Conservation (phyloP, 1,140 invertebrate genomes). For the Yoshiicerus persimilis region DNA sequence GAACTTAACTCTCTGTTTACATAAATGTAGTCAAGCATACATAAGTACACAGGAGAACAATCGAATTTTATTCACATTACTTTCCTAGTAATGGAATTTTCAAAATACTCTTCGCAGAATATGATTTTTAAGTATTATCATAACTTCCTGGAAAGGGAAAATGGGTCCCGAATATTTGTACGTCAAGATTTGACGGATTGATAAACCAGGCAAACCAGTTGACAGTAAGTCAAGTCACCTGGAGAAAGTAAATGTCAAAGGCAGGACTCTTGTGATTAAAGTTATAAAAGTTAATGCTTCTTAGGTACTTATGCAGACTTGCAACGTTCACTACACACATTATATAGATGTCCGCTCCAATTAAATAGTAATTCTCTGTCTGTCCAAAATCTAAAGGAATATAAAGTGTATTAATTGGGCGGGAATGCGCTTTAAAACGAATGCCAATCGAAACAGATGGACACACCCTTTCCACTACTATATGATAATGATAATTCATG, state of each 20-base stretch:
- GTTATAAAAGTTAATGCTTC: neutral
- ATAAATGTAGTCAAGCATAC: too few species aligned
- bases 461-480: neutral
- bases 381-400: neutral
- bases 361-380: neutral
- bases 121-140: neutral
- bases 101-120: neutral
- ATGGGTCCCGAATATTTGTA: neutral
- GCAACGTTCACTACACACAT: neutral
- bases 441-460: neutral
- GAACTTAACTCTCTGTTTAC: too few species aligned
- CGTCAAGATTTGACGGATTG: neutral
- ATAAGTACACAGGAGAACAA: too few species aligned
- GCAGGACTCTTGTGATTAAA: neutral
- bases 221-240: neutral
- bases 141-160: neutral
- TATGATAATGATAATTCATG: neutral
- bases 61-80: too few species aligned
- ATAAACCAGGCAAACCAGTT: neutral
- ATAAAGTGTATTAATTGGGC: neutral
- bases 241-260: neutral
- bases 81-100: too few species aligned
- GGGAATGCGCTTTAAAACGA: neutral
- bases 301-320: too few species aligned
- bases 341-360: neutral